Evolutionary conservation across 2,888 invertebrate genomes (phyloP), one percentile per base, ranked within the genome.

Genomic region (Dioctria rufipes): DNA sequence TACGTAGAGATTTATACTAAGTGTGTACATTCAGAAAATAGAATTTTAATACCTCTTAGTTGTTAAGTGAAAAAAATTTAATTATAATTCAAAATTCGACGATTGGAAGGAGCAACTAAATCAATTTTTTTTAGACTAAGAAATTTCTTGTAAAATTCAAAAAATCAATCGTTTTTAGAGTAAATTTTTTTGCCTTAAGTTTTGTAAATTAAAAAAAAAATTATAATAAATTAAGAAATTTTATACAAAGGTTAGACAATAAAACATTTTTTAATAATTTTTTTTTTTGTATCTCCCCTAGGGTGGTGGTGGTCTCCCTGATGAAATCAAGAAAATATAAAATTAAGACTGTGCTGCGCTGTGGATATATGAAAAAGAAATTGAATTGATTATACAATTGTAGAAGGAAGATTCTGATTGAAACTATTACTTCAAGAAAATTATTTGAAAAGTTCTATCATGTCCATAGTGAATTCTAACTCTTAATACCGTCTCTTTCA

Each of bases 21-120:
- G 5, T 71, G 25, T 73, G 73, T 73, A 73, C 39, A 73, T 73
- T 54, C 40, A 58, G 73, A 73, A 73, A 58, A 73, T 73, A 58
- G 60, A 73, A n/a, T 73, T 71, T 71, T 13, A 73, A 58, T 73
- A 73, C 73, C 73, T 73, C 73, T 60, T 73, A 73, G 60, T 40
- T 42, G 11, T 13, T 71, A 71, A 54, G 54, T 49, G 9, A 46
- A 46, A 46, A 54, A 4, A 39, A 54, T 71, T 51, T 37, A 54
- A 9, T 71, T 71, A 5, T 51, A 46, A 71, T 49, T 49, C 60
- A 67, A 46, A 46, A n/a, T 13, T 13, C 25, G 25, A 25, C 25
- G 25, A 25, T 25, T 25, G 39, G 4, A 40, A 11, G 37, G 37
- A 51, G 51, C 25, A 49, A 51, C 9, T 51, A 11, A 71, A 71